A percentile compares a stretch with the other conserved stretches of the same genome.
Conservation (phyloP, 1,140 invertebrate genomes). For the Radopholus similis region DNA sequence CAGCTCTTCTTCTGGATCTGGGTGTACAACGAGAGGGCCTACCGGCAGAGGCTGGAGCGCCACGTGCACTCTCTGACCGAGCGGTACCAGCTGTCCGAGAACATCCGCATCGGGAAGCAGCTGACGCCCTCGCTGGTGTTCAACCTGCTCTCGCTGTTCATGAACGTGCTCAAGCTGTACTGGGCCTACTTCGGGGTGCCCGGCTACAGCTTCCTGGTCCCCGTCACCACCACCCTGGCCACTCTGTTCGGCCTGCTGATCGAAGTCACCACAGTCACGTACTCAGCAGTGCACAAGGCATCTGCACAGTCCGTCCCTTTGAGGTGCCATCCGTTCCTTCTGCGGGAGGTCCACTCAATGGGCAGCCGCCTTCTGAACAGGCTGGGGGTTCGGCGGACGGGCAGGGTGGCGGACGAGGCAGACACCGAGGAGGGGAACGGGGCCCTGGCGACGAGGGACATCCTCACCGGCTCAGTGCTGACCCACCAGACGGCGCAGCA, state of each 20-base stretch:
- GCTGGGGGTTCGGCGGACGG: too few relatives aligned
- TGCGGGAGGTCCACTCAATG: too few relatives aligned
- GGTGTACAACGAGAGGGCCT: background rate
- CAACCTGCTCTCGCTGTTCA: background rate
- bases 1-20: background rate
- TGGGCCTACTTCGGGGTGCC: background rate
- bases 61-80: background rate
- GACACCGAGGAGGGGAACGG: too few relatives aligned
- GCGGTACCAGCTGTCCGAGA: background rate
- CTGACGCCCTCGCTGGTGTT: background rate
- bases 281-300: too few relatives aligned
- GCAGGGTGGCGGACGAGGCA: too few relatives aligned
- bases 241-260: background rate
- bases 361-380: too few relatives aligned
- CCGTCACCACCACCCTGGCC: background rate
- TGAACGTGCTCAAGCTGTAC: background rate
- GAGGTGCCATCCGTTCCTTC: too few relatives aligned
- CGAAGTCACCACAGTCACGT: background rate
- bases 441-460: too few relatives aligned
- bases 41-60: background rate
- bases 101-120: background rate
- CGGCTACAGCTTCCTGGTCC: background rate
- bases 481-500: too few relatives aligned
- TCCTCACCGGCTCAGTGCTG: too few relatives aligned
- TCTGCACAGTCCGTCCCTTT: too few relatives aligned